These are phyloP conservation scores for Merodon equestris DNA, from an alignment of 2,888 invertebrate genomes.

Conservation along the genomic window DNA sequence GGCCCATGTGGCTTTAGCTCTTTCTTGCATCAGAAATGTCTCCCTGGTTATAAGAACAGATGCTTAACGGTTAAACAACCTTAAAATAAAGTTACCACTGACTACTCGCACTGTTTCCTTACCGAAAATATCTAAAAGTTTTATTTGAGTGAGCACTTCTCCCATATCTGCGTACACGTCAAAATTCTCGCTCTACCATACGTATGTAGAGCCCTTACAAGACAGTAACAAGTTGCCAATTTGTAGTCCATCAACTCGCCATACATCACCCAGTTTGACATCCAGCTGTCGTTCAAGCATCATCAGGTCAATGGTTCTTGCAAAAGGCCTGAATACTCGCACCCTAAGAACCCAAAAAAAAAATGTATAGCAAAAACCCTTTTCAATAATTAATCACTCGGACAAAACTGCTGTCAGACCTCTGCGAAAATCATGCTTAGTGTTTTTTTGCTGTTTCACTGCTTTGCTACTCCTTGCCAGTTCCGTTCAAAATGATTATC, in stretches of 20 bases:
- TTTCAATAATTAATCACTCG: constrained; percentile 63
- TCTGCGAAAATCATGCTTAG: constrained; percentile 48
- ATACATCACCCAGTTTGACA: constrained; percentile 16
- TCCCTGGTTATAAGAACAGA: no score
- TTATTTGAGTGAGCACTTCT: no score
- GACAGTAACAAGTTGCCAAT: constrained; percentile 25
- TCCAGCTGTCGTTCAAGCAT: constrained; percentile 12
- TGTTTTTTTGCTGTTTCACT: constrained; percentile 2
- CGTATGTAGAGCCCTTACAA: not conserved
- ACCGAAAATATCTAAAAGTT: no score
- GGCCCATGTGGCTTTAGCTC: no score
- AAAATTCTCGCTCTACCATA: no score
- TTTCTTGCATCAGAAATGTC: no score
- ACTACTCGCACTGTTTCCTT: no score
- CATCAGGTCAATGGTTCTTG: constrained; percentile 41
- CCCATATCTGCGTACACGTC: no score
- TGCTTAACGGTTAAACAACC: no score
- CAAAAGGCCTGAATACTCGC: constrained; percentile 2
- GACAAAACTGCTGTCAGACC: constrained; percentile 50
- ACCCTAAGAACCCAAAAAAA: not conserved
- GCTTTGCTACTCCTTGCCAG: constrained; percentile 18
- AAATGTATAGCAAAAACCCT: constrained; percentile 16
- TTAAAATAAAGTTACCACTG: no score
- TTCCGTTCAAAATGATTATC: constrained; percentile 61
- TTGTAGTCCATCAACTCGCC: constrained; percentile 33